Base-by-base conservation (phyloP, 2,888 invertebrate species). In the Phengaris arion region DNA sequence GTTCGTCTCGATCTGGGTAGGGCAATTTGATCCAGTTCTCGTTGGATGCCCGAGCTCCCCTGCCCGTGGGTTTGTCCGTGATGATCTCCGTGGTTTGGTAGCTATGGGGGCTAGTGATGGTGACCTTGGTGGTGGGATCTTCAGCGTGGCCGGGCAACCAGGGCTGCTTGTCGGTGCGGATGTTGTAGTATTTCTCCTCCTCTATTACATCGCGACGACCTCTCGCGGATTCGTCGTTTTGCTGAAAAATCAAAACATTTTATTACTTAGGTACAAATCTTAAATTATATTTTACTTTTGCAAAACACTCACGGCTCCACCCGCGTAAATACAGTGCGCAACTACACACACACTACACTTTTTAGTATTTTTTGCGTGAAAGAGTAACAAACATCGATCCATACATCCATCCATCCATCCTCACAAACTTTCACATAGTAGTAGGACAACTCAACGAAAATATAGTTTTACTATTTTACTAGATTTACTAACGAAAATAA, bases 21-120 rank as follows among this genome's bases (percentile, higher is more conserved):
- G 95, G 94, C 0, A 95, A 89, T 82, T 95, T 95, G 13, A 94
- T 91, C 95, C 95, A 95, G 81, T 95, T 94, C 79, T 95, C 95
- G 78, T 94, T 94, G 0, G 94, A 94, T 0, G 94, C 94, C 80
- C 95, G 89, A 0, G 95, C 94, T 76, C 95, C 95, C 77, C 95
- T 89, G 2, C 95, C 94, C 1, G 94, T 94, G 46, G 95, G 94
- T 84, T 90, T 93, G 74, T 94, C 94, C 3, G 91, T 91, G 4
- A 90, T 87, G 80, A 82, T 84, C 83, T 94, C 94, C 13, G 94
- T 93, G 8, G 92, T 93, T 78, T 90, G 91, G 75, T 85, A 90
- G 59, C 90, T 88, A 75, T 88, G 88, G 0, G 90, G 88, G 68
- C 90, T 89, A 2, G 87, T 89, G 79, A 92, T 86, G 2, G 90